Evolutionary conservation across 2,113 vertebrate species (phyloP), one percentile per base, ranked within the genome.

Genomic region (Pagrus major): DNA sequence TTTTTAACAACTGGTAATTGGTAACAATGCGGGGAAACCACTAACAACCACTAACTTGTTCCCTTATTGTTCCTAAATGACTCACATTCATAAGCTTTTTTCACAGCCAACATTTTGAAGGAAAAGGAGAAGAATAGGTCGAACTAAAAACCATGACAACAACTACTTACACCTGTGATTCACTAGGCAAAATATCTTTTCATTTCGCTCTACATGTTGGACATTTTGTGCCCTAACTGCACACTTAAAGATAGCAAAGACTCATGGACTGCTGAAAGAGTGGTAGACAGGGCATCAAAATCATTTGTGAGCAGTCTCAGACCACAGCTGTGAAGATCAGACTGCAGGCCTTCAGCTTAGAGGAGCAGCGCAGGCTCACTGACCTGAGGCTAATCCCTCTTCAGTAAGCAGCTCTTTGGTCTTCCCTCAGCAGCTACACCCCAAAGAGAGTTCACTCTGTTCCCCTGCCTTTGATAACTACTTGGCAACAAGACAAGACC

Each of bases 351-450:
- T 78, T 78, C 16, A 74, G 67, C 79, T 76, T 77, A 0, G 20
- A 73, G 47, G 25, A 74, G 29, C 55, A 33, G 49, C 63, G 20
- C 81, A 77, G 81, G 42, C 64, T 78, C 27, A 9, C 63, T 68
- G 72, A 88, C 61, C 82, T 79, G 79, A 83, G 31, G 47, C 51
- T 70, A 76, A 80, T 76, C 27, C 68, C 49, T 80, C 58, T 85
- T 84, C 78, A 84, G 83, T 85, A 78, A 85, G 78, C 61, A 71
- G 46, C 70, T 78, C 76, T 87, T 87, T 87, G 78, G 83, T 85
- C 71, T 81, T 70, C 71, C 31, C 65, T 86, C 82, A 72, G 29
- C 74, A 74, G 68, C 58, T 46, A 46, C 35, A 47, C 52, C 76
- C 78, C 74, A 84, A 67, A 88, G 55, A 61, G 46, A 85, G 63